Percentiles rank a stretch among this genome's conserved stretches.
phyloP scores from a whole-genome alignment of 2,797 vertebrate species.

The Rhinichthys osculus region DNA sequence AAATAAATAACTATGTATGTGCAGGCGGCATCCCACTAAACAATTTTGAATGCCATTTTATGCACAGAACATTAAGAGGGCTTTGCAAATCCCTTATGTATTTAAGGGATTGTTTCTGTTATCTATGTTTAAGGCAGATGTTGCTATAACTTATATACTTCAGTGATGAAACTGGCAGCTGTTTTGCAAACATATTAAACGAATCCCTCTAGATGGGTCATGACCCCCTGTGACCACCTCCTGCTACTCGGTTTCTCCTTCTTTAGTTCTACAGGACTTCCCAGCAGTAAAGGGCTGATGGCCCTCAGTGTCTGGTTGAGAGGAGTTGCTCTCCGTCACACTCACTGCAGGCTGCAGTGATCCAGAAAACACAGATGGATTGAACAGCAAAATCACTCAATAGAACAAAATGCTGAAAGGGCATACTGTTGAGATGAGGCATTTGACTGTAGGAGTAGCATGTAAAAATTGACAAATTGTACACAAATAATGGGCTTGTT shows the following conservation, averaged over 20 bases:
- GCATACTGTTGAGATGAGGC: conserved; percentile 43
- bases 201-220: conserved; percentile 19
- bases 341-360: conserved; percentile 15
- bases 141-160: not conserved
- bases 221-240: conserved; percentile 2
- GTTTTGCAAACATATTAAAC: conserved; percentile 32
- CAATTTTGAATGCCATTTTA: not conserved
- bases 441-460: conserved; percentile 39
- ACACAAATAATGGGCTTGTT: conserved; percentile 3
- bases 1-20: not conserved
- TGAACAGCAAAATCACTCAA: conserved; percentile 30
- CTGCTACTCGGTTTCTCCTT: conserved; percentile 5
- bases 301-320: conserved; percentile 4
- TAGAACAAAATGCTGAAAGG: conserved; percentile 45
- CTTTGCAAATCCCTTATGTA: conserved; percentile 14
- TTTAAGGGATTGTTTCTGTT: conserved; percentile 32
- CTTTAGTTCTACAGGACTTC: not conserved
- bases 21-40: not conserved
- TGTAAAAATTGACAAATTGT: conserved; percentile 35
- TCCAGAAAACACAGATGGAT: conserved; percentile 39
- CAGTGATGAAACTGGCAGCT: conserved; percentile 11
- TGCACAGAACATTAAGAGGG: not conserved
- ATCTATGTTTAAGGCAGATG: conserved; percentile 5
- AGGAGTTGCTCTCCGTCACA: conserved; percentile 7
- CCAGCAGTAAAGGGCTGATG: not conserved